Evolutionary conservation across 2,797 vertebrate species (phyloP).

Genomic region (Crypturellus tataupa): DNA sequence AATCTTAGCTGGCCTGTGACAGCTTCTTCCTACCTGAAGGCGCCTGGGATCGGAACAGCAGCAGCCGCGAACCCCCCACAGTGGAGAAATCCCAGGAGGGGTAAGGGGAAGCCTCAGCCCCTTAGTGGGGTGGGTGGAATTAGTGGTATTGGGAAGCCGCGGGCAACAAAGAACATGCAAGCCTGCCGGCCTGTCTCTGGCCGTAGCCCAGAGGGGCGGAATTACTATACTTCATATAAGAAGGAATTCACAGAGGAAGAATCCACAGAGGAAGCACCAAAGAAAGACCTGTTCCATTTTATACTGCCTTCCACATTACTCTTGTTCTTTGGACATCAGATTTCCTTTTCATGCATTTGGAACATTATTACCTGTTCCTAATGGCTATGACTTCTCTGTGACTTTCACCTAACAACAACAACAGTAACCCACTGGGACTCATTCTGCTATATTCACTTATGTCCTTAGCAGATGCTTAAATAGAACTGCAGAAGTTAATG

Average conservation of each 20-base stretch:
- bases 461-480: constrained; percentile 3
- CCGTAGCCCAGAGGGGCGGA: too few species aligned
- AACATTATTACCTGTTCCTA: constrained; percentile 19
- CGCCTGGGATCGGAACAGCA: too few species aligned
- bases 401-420: constrained; percentile 36
- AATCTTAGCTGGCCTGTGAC: too few species aligned
- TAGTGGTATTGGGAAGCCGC: too few species aligned
- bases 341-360: not conserved
- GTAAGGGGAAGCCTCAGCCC: too few species aligned
- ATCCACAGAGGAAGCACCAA: not conserved
- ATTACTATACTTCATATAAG: not conserved
- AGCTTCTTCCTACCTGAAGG: too few species aligned
- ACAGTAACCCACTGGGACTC: not conserved
- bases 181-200: too few species aligned
- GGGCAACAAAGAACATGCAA: too few species aligned
- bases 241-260: not conserved
- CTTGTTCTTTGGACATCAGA: not conserved
- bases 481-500: constrained; percentile 17
- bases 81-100: too few species aligned
- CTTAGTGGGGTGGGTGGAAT: too few species aligned
- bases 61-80: too few species aligned
- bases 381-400: constrained; percentile 33
- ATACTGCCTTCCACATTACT: not conserved
- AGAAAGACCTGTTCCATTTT: not conserved
- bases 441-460: constrained; percentile 32